These are phyloP conservation scores for Thamnophis elegans DNA, from an alignment of 2,797 vertebrate species.

Conservation along the genomic window DNA sequence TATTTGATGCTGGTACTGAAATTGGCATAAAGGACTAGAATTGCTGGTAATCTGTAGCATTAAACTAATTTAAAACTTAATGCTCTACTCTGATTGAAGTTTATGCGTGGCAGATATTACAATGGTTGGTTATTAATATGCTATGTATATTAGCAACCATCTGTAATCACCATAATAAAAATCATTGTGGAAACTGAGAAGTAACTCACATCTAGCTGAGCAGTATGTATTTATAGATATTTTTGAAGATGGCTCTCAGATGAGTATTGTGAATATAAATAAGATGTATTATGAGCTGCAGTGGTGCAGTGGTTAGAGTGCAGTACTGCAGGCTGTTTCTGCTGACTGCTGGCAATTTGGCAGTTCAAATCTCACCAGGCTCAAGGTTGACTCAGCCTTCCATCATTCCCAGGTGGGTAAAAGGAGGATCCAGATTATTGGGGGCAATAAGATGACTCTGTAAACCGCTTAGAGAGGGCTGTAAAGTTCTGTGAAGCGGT, in stretches of 20 bases:
- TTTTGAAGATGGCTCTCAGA: background rate
- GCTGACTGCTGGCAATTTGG: no score
- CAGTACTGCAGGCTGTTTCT: no score
- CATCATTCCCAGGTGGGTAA: no score
- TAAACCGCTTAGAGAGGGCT: no score
- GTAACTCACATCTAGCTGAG: background rate
- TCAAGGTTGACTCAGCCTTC: no score
- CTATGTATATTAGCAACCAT: background rate
- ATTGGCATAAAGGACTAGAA: slow-evolving; percentile 11
- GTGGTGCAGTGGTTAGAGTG: no score
- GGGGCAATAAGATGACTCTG: no score
- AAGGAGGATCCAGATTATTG: no score
- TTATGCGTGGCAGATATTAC: background rate
- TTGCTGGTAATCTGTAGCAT: background rate
- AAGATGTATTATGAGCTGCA: background rate
- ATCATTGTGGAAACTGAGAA: background rate
- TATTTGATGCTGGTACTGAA: background rate
- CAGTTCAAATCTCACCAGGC: no score
- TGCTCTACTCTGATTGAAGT: background rate
- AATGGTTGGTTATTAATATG: background rate
- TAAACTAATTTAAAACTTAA: background rate
- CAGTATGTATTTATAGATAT: background rate
- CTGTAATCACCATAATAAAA: background rate
- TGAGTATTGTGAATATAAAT: background rate
- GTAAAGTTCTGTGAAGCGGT: no score